A percentile compares a stretch with the other conserved stretches of the same genome.
Conservation (phyloP, 2,113 vertebrate genomes). For the Caloenas nicobarica region DNA sequence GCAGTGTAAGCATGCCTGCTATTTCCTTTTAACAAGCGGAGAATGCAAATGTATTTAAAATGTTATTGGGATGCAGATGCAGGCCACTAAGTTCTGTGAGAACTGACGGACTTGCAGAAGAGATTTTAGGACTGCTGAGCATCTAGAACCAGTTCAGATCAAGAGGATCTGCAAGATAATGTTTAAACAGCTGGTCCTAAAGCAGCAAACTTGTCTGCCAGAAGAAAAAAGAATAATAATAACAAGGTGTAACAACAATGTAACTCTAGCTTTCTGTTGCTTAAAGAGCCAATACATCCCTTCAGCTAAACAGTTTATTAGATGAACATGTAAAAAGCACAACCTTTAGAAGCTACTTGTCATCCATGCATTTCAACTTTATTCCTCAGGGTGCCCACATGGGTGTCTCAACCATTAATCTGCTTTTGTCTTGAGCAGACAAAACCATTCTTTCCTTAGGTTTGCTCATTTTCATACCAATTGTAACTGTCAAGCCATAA, state of each 20-base stretch:
- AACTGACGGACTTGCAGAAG: not conserved
- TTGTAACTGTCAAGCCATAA: not conserved
- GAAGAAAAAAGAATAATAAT: not conserved
- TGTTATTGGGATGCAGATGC: not conserved
- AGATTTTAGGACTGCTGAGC: not conserved
- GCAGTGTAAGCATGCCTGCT: not conserved
- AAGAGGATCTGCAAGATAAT: not conserved
- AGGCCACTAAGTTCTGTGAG: not conserved
- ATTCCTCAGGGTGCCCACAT: not conserved
- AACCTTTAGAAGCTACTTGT: not conserved
- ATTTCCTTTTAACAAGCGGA: not conserved
- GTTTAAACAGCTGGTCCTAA: not conserved
- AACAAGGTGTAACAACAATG: not conserved
- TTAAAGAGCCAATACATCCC: not conserved
- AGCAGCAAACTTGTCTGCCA: not conserved
- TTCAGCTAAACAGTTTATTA: not conserved
- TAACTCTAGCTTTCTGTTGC: not conserved
- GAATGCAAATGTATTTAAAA: not conserved
- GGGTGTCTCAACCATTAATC: not conserved
- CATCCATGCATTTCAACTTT: not conserved
- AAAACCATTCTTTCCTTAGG: not conserved
- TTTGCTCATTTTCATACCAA: not conserved
- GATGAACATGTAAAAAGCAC: not conserved
- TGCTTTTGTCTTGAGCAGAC: not conserved
- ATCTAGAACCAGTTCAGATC: not conserved